These are phyloP conservation scores for Brachyistius frenatus DNA, from an alignment of 2,113 vertebrate genomes.

Conservation along the genomic window DNA sequence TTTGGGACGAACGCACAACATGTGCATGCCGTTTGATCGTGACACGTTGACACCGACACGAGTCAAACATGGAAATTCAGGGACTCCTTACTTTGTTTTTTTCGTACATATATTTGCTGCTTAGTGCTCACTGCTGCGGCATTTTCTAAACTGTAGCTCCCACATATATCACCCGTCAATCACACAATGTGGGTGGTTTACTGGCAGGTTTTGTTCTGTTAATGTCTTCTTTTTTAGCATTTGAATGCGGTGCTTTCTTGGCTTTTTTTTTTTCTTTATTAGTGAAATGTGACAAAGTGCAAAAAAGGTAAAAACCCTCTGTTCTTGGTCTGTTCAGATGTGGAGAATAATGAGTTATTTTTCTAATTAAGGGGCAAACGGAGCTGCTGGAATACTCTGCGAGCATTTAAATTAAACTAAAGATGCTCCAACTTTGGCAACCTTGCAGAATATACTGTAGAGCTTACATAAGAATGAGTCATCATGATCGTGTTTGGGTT, in stretches of 20 bases:
- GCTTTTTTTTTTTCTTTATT: background rate
- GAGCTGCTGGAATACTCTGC: too few species aligned
- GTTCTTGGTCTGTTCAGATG: background rate
- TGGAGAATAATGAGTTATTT: background rate
- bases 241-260: accelerated
- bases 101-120: slow-evolving; percentile 2
- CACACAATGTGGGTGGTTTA: slow-evolving; percentile 14
- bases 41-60: slow-evolving; percentile 34
- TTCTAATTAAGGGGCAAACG: too few species aligned
- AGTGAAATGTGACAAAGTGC: background rate
- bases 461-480: too few species aligned
- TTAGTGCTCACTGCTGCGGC: slow-evolving; percentile 27
- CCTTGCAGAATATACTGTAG: too few species aligned
- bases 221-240: background rate
- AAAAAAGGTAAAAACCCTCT: background rate
- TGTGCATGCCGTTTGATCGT: slow-evolving; percentile 12
- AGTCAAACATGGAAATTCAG: slow-evolving; percentile 5
- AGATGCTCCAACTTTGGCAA: too few species aligned
- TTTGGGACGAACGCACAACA: slow-evolving; percentile 16
- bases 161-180: slow-evolving; percentile 47
- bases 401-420: too few species aligned
- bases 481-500: too few species aligned
- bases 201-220: background rate
- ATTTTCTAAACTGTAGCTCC: slow-evolving; percentile 42
- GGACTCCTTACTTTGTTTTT: background rate